Conservation (phyloP, 1,140 invertebrate species). For the Euwallacea similis region DNA sequence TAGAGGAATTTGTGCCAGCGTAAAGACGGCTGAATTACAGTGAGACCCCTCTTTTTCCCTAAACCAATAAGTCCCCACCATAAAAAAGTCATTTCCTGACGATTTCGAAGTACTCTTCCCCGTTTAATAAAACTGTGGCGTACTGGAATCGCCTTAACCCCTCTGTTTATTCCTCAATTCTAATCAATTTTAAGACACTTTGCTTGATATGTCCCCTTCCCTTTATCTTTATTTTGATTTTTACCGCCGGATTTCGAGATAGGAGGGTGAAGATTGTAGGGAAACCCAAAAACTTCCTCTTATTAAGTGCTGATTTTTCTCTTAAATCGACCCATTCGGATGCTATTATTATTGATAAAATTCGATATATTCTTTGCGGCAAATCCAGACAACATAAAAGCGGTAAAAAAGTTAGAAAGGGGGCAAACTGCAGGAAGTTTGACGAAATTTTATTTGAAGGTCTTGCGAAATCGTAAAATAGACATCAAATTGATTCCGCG, state of each 20-base stretch:
- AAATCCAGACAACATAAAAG: too few species aligned
- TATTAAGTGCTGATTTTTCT: too few species aligned
- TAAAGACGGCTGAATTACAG: conserved; percentile 15
- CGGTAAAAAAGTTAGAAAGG: too few species aligned
- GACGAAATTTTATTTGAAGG: too few species aligned
- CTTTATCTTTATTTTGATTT: conserved; percentile 50
- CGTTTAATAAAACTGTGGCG: conserved; percentile 26
- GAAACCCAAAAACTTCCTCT: too few species aligned
- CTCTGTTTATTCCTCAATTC: conserved; percentile 47
- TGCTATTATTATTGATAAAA: too few species aligned
- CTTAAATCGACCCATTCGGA: too few species aligned
- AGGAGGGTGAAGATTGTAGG: too few species aligned
- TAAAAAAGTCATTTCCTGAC: conserved; percentile 26
- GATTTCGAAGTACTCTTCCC: conserved; percentile 17
- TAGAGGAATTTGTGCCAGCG: background rate
- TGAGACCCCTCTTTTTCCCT: conserved; percentile 7
- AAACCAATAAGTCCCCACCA: conserved; percentile 22
- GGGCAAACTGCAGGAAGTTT: too few species aligned
- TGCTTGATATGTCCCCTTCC: conserved; percentile 45
- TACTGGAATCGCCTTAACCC: conserved; percentile 45
- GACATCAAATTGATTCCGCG: too few species aligned
- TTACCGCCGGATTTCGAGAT: background rate
- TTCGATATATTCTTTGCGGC: too few species aligned
- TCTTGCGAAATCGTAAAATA: too few species aligned
- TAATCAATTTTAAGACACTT: conserved; percentile 52